phyloP scores from a whole-genome alignment of 2,888 invertebrate genomes.

The Pogonocherus hispidulus region DNA sequence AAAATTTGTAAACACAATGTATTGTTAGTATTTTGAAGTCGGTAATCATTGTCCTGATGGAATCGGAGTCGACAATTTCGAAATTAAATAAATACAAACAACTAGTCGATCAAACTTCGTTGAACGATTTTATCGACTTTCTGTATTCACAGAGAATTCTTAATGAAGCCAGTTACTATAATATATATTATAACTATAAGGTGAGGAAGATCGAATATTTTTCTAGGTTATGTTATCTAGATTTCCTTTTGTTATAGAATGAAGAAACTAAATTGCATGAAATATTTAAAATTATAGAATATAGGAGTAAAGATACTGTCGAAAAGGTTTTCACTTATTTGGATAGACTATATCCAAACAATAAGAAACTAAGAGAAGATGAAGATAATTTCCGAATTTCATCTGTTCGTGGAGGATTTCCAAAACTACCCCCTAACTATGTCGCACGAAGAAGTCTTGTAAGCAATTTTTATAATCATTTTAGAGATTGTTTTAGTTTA shows the following conservation, averaged over 20 bases:
- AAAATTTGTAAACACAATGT: not conserved
- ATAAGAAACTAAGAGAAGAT: constrained; percentile 40
- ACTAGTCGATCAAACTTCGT: constrained; percentile 30
- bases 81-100: constrained; percentile 44
- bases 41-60: constrained; percentile 22
- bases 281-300: constrained; percentile 41
- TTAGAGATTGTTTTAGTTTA: too few species aligned
- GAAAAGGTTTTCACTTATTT: constrained; percentile 42
- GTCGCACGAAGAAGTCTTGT: constrained; percentile 71
- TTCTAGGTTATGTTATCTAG: constrained; percentile 27
- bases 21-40: not conserved
- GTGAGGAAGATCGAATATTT: constrained; percentile 26
- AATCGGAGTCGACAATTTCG: constrained; percentile 42
- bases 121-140: constrained; percentile 49
- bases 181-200: constrained; percentile 36
- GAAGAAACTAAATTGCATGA: constrained; percentile 33
- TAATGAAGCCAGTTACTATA: constrained; percentile 39
- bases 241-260: constrained; percentile 39
- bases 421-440: constrained; percentile 72
- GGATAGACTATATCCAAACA: constrained; percentile 39
- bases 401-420: constrained; percentile 73
- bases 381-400: constrained; percentile 49
- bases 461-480: constrained; percentile 50
- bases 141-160: constrained; percentile 41
- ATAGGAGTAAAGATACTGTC: constrained; percentile 24